Evolutionary conservation across 2,797 vertebrate genomes (phyloP), one percentile per base, ranked within the genome.

Genomic region (Squalus acanthias): DNA sequence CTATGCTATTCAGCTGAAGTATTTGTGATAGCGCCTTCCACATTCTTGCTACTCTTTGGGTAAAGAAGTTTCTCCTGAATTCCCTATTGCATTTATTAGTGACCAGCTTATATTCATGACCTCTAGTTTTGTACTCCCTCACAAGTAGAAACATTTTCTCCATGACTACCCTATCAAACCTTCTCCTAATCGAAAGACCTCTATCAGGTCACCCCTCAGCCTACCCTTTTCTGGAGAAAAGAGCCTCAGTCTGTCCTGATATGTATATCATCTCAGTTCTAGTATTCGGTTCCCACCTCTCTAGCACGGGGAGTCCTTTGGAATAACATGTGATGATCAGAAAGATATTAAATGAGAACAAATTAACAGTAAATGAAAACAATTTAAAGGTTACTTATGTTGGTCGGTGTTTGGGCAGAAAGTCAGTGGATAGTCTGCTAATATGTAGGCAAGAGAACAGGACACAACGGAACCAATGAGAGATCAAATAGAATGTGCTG

Each of bases 401-500:
- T 29, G 50, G 50, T 95, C 29, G 1, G 69, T 74, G 26, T 72
- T 74, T 69, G 53, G 50, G 39, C 46, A 95, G 26, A 74, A 60
- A 46, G n/a, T n/a, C 33, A 33, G 13, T 93, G 22, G 4, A 63
- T 63, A 69, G n/a, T 93, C 89, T 24, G 91, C 20, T 93, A 46
- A 69, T n/a, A 33, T 95, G 13, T 60, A 57, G 72, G 70, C 26
- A 76, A 76, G 50, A 33, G 50, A 57, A 57, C 53, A 95, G 94
- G 46, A 95, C 15, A 53, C 17, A 95, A 57, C 50, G 39, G 46
- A 95, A 74, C 94, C 70, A 95, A 76, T 95, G 69, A 95, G 94
- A 95, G 94, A 95, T 95, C 94, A 95, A 95, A 95, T 76, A 60
- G 94, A 95, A 95, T 95, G 72, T 95, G 94, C 94, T 95, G 72